phyloP scores from a whole-genome alignment of 2,113 vertebrate genomes.

The Bos taurus region ARS-UCD2.0 NC_037330.1:12448501-12449000 shows the following conservation, averaged over 20 bases:
- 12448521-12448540: background rate
- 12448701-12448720: background rate
- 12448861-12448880: background rate
- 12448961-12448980: background rate
- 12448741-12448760: background rate
- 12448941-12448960: background rate
- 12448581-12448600: background rate
- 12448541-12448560: background rate
- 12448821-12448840: background rate
- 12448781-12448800: background rate
- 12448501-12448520: background rate
- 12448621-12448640: background rate
- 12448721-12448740: background rate
- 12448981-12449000: background rate
- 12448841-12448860: background rate
- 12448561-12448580: background rate
- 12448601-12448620: background rate
- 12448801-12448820: background rate
- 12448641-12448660: background rate
- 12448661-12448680: background rate
- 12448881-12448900: background rate
- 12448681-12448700: background rate
- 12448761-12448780: background rate
- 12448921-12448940: background rate
- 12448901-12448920: background rate